These are phyloP conservation scores for Dendrolimus punctatus DNA, from an alignment of 1,140 invertebrate genomes.

Conservation along the genomic window DNA sequence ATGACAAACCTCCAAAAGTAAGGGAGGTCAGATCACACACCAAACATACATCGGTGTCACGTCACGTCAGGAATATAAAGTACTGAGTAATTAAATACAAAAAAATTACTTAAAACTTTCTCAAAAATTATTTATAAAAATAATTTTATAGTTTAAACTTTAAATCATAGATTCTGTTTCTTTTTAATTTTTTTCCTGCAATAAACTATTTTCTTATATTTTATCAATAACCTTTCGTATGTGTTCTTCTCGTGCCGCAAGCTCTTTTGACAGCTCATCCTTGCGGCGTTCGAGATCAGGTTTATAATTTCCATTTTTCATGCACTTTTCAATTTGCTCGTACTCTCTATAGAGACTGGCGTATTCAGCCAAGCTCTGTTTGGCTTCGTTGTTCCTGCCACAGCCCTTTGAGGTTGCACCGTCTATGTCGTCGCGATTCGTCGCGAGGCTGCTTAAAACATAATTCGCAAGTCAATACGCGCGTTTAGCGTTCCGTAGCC, in stretches of 20 bases:
- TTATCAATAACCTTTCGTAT: slow-evolving; percentile 27
- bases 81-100: too few relatives aligned
- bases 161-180: too few relatives aligned
- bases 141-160: too few relatives aligned
- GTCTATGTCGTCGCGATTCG: slow-evolving; percentile 35
- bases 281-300: slow-evolving; percentile 28
- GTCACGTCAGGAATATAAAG: too few relatives aligned
- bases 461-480: slow-evolving; percentile 3
- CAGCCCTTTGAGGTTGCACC: slow-evolving; percentile 38
- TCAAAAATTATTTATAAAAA: too few relatives aligned
- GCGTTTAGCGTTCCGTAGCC: too few relatives aligned
- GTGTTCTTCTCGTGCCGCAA: slow-evolving; percentile 34
- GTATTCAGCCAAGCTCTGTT: slow-evolving; percentile 42
- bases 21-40: too few relatives aligned
- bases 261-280: slow-evolving; percentile 29
- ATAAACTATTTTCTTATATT: too few relatives aligned
- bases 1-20: too few relatives aligned
- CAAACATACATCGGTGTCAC: too few relatives aligned
- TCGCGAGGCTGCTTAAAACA: slow-evolving; percentile 39
- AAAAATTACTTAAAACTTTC: too few relatives aligned
- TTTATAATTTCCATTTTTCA: slow-evolving; percentile 27
- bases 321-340: slow-evolving; percentile 30
- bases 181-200: background rate
- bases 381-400: slow-evolving; percentile 30
- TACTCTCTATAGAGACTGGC: slow-evolving; percentile 40